Percentiles rank a stretch among this genome's conserved stretches.
Evolutionary conservation across 1,140 invertebrate genomes (phyloP).

Genomic region (Steinernema feltiae): DNA sequence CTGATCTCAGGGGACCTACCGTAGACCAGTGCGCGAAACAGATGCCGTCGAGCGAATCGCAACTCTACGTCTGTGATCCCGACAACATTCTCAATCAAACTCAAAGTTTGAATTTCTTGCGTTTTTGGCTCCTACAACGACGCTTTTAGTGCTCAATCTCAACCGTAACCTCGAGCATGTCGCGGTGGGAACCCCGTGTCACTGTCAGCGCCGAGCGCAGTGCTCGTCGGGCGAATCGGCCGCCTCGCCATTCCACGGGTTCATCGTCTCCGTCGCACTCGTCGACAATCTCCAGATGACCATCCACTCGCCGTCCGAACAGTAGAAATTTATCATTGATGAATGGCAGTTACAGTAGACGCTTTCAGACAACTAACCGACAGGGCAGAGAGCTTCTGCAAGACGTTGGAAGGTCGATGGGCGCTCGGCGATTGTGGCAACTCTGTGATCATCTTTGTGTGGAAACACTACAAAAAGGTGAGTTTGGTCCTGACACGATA

Average conservation of each 20-base stretch:
- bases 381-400: slow-evolving; percentile 52
- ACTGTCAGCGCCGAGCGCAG: slow-evolving; percentile 55
- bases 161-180: slow-evolving; percentile 49
- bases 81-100: slow-evolving; percentile 55
- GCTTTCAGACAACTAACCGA: slow-evolving; percentile 55
- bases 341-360: neutral
- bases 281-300: slow-evolving; percentile 57
- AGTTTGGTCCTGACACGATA: neutral
- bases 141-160: slow-evolving; percentile 43
- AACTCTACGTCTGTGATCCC: slow-evolving; percentile 56
- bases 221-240: slow-evolving; percentile 41
- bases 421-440: slow-evolving; percentile 57
- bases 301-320: slow-evolving; percentile 56
- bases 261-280: slow-evolving; percentile 56
- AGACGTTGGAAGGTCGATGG: slow-evolving; percentile 54
- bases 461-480: slow-evolving; percentile 57
- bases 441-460: slow-evolving; percentile 56
- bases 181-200: slow-evolving; percentile 52
- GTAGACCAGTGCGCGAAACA: neutral
- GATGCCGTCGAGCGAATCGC: slow-evolving; percentile 1
- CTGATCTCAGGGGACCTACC: neutral
- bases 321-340: slow-evolving; percentile 33
- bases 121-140: neutral
- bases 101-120: slow-evolving; percentile 43
- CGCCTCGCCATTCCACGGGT: slow-evolving; percentile 44